phyloP scores from a whole-genome alignment of 2,113 vertebrate genomes.

The Notarius quadriscutis region DNA sequence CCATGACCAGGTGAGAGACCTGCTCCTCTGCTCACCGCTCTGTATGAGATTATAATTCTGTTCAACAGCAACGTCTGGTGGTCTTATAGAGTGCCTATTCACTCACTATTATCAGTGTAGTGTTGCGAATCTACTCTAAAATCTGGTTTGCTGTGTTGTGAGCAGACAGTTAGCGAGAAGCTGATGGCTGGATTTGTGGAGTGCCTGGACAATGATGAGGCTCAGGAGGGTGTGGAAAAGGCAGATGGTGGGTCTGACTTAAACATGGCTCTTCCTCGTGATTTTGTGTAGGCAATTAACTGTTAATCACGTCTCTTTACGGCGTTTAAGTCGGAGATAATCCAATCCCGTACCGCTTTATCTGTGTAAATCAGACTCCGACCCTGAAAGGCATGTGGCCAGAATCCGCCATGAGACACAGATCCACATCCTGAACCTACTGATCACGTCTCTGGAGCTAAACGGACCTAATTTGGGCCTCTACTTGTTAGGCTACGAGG shows the following conservation, averaged over 20 bases:
- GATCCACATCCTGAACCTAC: slow-evolving; percentile 94
- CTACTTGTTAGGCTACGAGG: slow-evolving; percentile 91
- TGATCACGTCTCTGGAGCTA: slow-evolving; percentile 92
- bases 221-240: slow-evolving; percentile 83
- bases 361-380: slow-evolving; percentile 58
- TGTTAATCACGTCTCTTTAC: background rate
- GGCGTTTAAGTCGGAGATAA: background rate
- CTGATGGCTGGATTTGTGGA: slow-evolving; percentile 97
- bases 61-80: background rate
- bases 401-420: slow-evolving; percentile 88
- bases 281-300: background rate
- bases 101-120: background rate
- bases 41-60: background rate
- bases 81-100: background rate
- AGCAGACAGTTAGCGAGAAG: slow-evolving; percentile 87
- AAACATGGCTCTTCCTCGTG: background rate
- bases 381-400: slow-evolving; percentile 78
- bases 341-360: background rate
- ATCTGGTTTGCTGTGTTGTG: slow-evolving; percentile 5
- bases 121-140: background rate
- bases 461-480: slow-evolving; percentile 89
- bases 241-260: slow-evolving; percentile 77
- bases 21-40: background rate
- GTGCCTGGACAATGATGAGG: slow-evolving; percentile 92
- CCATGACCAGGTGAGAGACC: slow-evolving; percentile 83